These are phyloP conservation scores for Lasioglossum malachurum DNA, from an alignment of 2,888 invertebrate species.

Conservation along the genomic window DNA sequence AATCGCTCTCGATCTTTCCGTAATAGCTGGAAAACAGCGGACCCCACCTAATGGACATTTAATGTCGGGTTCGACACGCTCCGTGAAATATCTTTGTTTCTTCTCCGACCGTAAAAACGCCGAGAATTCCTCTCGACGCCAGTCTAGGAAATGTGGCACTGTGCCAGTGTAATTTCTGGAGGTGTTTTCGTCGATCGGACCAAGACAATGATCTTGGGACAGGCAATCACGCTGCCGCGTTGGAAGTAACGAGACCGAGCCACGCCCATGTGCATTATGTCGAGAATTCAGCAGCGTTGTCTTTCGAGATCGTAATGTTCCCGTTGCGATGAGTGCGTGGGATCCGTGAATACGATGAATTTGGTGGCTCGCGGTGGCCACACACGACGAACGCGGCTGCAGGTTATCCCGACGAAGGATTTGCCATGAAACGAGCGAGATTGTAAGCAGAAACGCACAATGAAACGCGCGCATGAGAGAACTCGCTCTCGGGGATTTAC, in stretches of 20 bases:
- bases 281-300: constrained; percentile 49
- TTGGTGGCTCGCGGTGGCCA: constrained; percentile 74
- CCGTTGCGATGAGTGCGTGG: constrained; percentile 75
- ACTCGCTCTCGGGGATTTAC: constrained; percentile 70
- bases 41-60: constrained; percentile 64
- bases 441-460: constrained; percentile 74
- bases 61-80: constrained; percentile 58
- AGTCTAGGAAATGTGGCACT: neutral
- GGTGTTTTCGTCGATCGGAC: neutral
- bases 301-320: constrained; percentile 55
- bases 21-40: constrained; percentile 63
- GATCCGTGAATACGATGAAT: constrained; percentile 77
- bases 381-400: constrained; percentile 75
- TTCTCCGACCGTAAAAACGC: neutral
- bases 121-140: constrained; percentile 25
- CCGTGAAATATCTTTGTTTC: constrained; percentile 69
- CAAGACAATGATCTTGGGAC: constrained; percentile 25
- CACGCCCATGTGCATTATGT: constrained; percentile 56
- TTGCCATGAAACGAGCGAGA: constrained; percentile 77
- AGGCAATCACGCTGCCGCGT: neutral
- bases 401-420: constrained; percentile 72
- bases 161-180: neutral
- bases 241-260: constrained; percentile 30
- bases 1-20: constrained; percentile 58
- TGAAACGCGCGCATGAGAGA: constrained; percentile 72